These are phyloP conservation scores for Apistogramma diplotaenia DNA, from an alignment of 2,113 vertebrate genomes.

Conservation along the genomic window DNA sequence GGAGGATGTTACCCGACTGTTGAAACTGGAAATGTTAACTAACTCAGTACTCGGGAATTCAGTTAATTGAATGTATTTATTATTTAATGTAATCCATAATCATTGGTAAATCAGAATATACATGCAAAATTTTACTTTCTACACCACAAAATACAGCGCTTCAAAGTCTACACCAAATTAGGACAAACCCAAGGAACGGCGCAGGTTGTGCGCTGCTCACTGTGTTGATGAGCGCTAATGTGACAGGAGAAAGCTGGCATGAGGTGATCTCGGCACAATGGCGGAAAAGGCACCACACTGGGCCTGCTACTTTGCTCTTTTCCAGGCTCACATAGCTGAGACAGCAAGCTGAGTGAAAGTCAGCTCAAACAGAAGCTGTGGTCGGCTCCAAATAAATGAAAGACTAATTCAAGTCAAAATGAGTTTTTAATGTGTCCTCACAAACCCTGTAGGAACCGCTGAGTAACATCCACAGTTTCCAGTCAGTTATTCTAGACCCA, in stretches of 20 bases:
- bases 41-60: neutral
- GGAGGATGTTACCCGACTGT: neutral
- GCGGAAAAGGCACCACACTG: constrained; percentile 70
- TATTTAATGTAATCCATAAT: neutral
- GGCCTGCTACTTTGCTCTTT: constrained; percentile 72
- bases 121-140: neutral
- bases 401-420: constrained; percentile 2
- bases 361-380: constrained; percentile 2
- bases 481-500: neutral
- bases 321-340: constrained; percentile 51
- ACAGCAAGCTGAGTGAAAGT: constrained; percentile 44
- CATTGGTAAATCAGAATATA: neutral
- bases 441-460: neutral
- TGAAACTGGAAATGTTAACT: neutral
- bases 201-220: constrained; percentile 23
- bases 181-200: neutral
- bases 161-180: neutral
- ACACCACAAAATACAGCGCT: neutral
- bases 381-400: constrained; percentile 6
- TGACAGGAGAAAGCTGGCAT: constrained; percentile 74
- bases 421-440: constrained; percentile 1
- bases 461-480: neutral
- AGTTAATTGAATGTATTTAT: neutral
- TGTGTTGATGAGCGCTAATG: constrained; percentile 70
- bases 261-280: constrained; percentile 68